Evolutionary conservation across 2,113 vertebrate species (phyloP), one percentile per base, ranked within the genome.

Genomic region (Ciconia stormi): DNA sequence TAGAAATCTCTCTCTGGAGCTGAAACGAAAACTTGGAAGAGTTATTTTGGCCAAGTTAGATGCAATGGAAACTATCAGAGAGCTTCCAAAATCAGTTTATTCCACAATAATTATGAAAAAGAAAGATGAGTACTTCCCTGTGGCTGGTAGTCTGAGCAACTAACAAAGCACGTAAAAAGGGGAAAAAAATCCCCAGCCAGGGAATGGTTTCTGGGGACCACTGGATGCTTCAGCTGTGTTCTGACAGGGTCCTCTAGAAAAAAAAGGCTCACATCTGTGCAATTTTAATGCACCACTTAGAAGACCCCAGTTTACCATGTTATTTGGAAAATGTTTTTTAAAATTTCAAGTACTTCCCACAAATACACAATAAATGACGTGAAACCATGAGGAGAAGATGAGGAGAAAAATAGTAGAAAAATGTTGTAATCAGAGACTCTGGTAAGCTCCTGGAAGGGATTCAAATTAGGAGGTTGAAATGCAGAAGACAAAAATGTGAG

Each of bases 1-100:
- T 96, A 96, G 95, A 97, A 96, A 95, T 85, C 93, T 85, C 84
- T 93, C 77, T 96, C 90, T 90, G 70, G 92, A 96, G 40, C 58
- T 88, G 78, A 94, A 95, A 91, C 32, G 34, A 95, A 94, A 93
- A 69, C 49, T 82, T 88, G 82, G 73, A 95, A 95, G 69, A 47
- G 6, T 32, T 90, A 65, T 80, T 93, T 55, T 86, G 85, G 87
- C 95, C 23, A 61, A 85, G 82, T 79, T 73, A 42, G 44, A 88
- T 87, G 87, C 36, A 83, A 69, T 50, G 62, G 66, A 94, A 93
- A 88, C 71, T 82, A 69, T 49, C 36, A 90, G 34, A 80, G 25
- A 93, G 52, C 30, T 94, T 95, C 70, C 84, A 94, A 93, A 85
- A 80, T 72, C 42, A 26, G 23, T 87, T 86, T 87, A 69, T 94